A percentile compares a stretch with the other conserved stretches of the same genome.
Conservation (phyloP, 1,140 invertebrate genomes). For the Ceratina australensis region DNA sequence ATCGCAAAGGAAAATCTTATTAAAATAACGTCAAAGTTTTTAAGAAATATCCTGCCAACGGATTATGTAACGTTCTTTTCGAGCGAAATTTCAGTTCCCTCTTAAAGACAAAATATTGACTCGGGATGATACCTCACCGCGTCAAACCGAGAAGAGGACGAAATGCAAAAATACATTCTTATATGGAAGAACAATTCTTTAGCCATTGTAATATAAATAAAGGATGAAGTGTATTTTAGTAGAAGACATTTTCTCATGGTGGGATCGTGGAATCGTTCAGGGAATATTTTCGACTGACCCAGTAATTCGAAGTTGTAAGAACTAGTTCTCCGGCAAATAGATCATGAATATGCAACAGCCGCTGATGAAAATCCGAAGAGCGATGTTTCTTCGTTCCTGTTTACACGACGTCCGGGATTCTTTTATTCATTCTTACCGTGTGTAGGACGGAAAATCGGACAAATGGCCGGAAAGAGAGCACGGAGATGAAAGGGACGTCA, state of each 20-base stretch:
- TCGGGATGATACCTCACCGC: too few relatives aligned
- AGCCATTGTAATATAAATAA: too few relatives aligned
- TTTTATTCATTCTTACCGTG: background rate
- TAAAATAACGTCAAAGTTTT: background rate
- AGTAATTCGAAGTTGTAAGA: conserved; percentile 3
- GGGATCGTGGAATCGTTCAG: too few relatives aligned
- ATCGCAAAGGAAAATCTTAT: background rate
- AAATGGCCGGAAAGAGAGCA: background rate
- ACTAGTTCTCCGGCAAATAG: background rate
- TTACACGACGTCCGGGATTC: background rate
- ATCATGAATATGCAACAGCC: conserved; percentile 27
- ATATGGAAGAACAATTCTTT: too few relatives aligned
- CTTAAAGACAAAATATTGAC: too few relatives aligned
- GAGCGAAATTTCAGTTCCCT: too few relatives aligned
- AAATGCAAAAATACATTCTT: too few relatives aligned
- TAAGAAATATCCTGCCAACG: too few relatives aligned
- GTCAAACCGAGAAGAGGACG: too few relatives aligned
- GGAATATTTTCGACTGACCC: background rate
- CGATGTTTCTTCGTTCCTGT: background rate
- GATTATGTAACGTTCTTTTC: too few relatives aligned
- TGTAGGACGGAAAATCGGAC: conserved; percentile 2
- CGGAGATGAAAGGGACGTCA: background rate
- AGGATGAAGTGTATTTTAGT: too few relatives aligned
- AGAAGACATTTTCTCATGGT: too few relatives aligned
- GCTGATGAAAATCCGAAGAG: background rate